A percentile compares a stretch with the other conserved stretches of the same genome.
These are phyloP conservation scores for Laupala kohalensis DNA, from an alignment of 1,140 invertebrate genomes.

Conservation along the genomic window DNA sequence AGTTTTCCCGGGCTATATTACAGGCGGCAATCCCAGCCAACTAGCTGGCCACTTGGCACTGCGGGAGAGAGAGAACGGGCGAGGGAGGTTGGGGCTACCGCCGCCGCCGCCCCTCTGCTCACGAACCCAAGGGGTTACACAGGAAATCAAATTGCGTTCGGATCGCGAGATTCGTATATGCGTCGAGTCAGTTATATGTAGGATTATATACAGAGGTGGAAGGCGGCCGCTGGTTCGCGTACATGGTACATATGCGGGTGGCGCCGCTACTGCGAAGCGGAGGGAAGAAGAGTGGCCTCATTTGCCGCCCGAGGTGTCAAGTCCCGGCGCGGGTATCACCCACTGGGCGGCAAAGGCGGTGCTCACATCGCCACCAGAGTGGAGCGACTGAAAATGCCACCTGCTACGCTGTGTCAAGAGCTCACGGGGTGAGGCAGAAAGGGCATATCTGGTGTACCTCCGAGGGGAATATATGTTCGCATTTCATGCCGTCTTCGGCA, in stretches of 20 bases:
- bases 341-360: no score
- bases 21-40: conserved; percentile 7
- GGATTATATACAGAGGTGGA: conserved; percentile 1
- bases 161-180: conserved; percentile 8
- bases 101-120: neutral
- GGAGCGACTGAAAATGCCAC: no score
- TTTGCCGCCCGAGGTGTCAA: neutral
- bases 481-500: no score
- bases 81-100: neutral
- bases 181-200: conserved; percentile 2
- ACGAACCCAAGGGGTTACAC: conserved; percentile 6
- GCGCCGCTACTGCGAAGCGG: neutral
- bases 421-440: no score
- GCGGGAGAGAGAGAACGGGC: neutral
- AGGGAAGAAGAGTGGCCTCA: neutral
- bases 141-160: conserved; percentile 30
- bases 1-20: conserved; percentile 22
- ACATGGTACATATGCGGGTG: neutral
- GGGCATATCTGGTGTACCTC: no score
- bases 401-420: no score
- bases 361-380: no score
- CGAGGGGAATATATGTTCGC: no score
- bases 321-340: no score
- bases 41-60: conserved; percentile 2
- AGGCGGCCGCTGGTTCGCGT: neutral